Evolutionary conservation across 2,113 vertebrate genomes (phyloP), one percentile per base, ranked within the genome.

Genomic region (Xenus cinereus): DNA sequence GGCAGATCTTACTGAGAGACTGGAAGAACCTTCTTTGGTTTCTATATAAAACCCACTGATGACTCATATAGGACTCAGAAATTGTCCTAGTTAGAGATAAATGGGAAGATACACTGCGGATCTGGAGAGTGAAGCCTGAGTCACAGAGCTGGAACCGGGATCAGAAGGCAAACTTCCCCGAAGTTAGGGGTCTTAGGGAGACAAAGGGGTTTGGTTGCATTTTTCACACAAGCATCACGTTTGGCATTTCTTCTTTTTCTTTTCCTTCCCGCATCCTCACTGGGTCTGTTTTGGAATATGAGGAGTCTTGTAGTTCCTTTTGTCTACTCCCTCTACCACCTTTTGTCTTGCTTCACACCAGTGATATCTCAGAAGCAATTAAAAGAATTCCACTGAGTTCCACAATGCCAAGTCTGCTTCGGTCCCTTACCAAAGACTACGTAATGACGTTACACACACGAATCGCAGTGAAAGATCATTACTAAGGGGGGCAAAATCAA

Each of bases 21-120:
- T 97, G 97, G 97, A 97, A 97, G 95, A 97, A 97, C 96, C 96
- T 97, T 97, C 97, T 95, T 97, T 97, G 87, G 95, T 97, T 97
- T 97, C 97, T 97, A 97, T 97, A 97, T 96, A 97, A 97, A 97
- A 96, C 94, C 94, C 82, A 89, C 93, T 91, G 96, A 97, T 97
- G 97, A 97, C 95, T 97, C 97, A 97, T 73, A 93, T 85, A 95
- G 92, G 95, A 83, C 94, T 97, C 95, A 97, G 95, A 97, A 94
- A 97, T 95, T 93, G 91, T 95, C 97, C 96, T 97, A 96, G 94
- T 96, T 96, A 95, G 94, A 96, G 96, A 96, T 94, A 97, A 97
- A 97, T 96, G 87, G 81, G 91, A 95, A 95, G 94, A 93, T 54
- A 77, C 82, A 95, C 82, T 97, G 97, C 93, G 69, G 95, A 89